Conservation (phyloP, 1,140 invertebrate species). For the Stegodyphus dumicola region DNA sequence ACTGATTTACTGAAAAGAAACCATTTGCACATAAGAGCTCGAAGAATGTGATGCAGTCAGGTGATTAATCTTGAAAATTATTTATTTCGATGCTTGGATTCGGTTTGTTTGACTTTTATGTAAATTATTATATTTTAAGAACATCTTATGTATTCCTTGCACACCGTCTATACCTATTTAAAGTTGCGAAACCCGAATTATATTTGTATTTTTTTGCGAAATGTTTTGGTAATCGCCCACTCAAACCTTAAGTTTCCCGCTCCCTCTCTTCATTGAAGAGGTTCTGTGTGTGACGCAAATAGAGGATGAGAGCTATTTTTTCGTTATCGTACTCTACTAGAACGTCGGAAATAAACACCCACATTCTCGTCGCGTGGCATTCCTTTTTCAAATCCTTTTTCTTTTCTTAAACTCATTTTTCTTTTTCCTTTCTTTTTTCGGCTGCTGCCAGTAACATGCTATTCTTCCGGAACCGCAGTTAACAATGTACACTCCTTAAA, state of each 20-base stretch:
- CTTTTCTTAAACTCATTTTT: neutral
- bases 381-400: neutral
- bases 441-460: too few relatives aligned
- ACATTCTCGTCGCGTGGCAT: conserved; percentile 25
- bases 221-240: neutral
- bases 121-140: neutral
- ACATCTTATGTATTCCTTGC: neutral
- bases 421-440: conserved; percentile 3
- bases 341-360: conserved; percentile 16
- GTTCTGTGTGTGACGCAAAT: conserved; percentile 36
- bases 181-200: too few relatives aligned
- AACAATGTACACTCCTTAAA: too few relatives aligned
- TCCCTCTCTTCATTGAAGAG: conserved; percentile 27
- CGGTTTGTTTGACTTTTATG: too few relatives aligned
- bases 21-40: too few relatives aligned
- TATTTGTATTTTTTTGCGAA: too few relatives aligned
- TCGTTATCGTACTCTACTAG: conserved; percentile 16
- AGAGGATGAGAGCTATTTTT: conserved; percentile 44
- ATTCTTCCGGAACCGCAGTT: conserved; percentile 2
- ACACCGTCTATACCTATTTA: too few relatives aligned
- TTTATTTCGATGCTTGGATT: too few relatives aligned
- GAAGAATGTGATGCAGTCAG: too few relatives aligned
- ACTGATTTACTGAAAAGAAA: too few relatives aligned
- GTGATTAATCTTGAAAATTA: too few relatives aligned
- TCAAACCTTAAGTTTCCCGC: neutral